A percentile compares a stretch with the other conserved stretches of the same genome.
phyloP scores from a whole-genome alignment of 2,113 vertebrate genomes.

The Corythoichthys haematopterus region DNA sequence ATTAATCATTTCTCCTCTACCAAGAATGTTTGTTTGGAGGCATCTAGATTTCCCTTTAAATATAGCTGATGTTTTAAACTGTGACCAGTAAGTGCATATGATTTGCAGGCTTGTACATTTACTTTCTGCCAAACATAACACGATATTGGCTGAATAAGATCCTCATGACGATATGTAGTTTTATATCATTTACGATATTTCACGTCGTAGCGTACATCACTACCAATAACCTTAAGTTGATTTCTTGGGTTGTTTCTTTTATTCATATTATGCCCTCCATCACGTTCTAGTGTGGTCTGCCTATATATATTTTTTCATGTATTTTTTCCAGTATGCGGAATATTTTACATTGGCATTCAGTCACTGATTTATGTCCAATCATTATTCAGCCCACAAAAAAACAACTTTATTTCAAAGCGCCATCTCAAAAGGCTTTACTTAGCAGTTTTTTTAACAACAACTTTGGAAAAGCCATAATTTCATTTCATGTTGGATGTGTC shows the following conservation, averaged over 20 bases:
- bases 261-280: conserved; percentile 2
- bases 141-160: no score
- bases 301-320: background rate
- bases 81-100: no score
- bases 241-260: conserved; percentile 38
- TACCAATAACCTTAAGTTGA: conserved; percentile 31
- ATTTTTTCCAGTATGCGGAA: conserved; percentile 15
- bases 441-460: conserved; percentile 13
- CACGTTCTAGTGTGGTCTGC: conserved; percentile 27
- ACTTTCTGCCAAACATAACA: no score
- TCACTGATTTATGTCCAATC: background rate
- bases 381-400: conserved; percentile 3
- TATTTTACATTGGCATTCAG: conserved; percentile 13
- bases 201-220: no score
- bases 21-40: no score
- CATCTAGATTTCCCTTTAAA: no score
- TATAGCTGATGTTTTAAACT: no score
- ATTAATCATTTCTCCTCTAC: no score
- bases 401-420: conserved; percentile 5
- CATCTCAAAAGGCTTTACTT: conserved; percentile 13
- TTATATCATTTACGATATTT: no score
- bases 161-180: no score
- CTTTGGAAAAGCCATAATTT: conserved; percentile 8
- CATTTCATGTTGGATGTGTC: conserved; percentile 15
- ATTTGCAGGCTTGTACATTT: no score